Percentiles rank a stretch among this genome's conserved stretches.
Evolutionary conservation across 2,113 vertebrate species (phyloP).

Genomic region (Pelecanoides urinatrix): DNA sequence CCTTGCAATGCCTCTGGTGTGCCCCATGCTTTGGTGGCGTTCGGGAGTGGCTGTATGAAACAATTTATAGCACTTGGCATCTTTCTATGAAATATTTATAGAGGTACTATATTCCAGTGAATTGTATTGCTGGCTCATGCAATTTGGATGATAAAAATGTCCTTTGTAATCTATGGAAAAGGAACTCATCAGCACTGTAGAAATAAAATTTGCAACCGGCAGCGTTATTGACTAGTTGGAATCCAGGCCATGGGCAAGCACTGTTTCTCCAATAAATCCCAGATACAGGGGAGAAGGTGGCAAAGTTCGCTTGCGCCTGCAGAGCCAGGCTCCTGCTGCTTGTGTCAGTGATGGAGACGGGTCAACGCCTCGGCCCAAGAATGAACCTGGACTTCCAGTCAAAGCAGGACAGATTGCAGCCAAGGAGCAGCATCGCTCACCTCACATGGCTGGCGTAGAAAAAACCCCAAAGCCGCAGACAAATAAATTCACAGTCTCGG

Average conservation of each 20-base stretch:
- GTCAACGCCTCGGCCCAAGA: not conserved
- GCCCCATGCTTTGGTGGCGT: accelerated
- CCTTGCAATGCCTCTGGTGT: not conserved
- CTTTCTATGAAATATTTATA: not conserved
- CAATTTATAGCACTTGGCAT: not conserved
- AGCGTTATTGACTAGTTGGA: accelerated
- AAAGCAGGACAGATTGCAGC: accelerated
- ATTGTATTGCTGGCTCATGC: not conserved
- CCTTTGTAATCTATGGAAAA: not conserved
- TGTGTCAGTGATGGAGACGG: not conserved
- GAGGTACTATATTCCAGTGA: not conserved
- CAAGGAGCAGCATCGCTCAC: not conserved
- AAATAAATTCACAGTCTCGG: not conserved
- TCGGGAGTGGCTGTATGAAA: not conserved
- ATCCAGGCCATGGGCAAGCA: not conserved
- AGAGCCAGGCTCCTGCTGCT: not conserved
- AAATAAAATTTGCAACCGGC: not conserved
- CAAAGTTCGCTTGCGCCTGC: accelerated
- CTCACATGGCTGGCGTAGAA: accelerated
- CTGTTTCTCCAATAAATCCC: not conserved
- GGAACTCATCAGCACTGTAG: not conserved
- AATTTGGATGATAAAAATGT: not conserved
- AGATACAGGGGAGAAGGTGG: not conserved
- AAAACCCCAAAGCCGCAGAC: not conserved
- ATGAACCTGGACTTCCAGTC: not conserved